Base-by-base conservation (phyloP, 2,797 vertebrate genomes). In the Caiman crocodilus region DNA sequence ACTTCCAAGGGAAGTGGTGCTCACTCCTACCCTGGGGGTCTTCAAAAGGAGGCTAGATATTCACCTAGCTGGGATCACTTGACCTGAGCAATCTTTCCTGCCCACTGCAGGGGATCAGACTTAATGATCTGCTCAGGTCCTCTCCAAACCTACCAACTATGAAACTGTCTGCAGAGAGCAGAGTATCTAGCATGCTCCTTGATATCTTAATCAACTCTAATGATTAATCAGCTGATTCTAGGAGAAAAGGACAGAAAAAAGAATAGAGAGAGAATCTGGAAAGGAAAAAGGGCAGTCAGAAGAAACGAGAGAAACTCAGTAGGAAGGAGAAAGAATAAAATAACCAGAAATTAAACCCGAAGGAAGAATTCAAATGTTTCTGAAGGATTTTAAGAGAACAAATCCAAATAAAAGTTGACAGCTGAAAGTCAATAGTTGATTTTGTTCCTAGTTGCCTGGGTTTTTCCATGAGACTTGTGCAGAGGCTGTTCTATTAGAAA, bases 281-380 rank as follows among this genome's bases (percentile, higher is more conserved):
- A 4, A 4, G 67, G 58, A 92, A 67, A 77, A 61, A 76, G 15
- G 82, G 57, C 5, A 35, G 3, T 26, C 16, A 67, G 63, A 79
- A 56, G 3, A 79, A 7, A 84, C 6, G 63, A 87, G 30, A 55
- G 79, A 94, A 91, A 57, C 94, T 92, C 74, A 76, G 55, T 25
- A 84, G 55, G 81, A 81, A 4, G 2, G 87, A 32, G 60, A 2
- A 23, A 35, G 64, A 80, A 60, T 7, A 4, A 20, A 28, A 17
- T 63, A 87, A 14, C 23, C 55, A 20, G 32, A 21, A 50, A 4
- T 50, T 32, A 14, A 23, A 50, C 69, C 50, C 42, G 42, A 18
- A 42, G 21, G 13, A 93, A 90, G 59, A 93, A 92, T 96, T 94
- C 94, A 95, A 95, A 96, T 94, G 95, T 95, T 85, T 87, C 96